Conservation (phyloP, 2,888 invertebrate genomes). For the Eurytoma adleriae region DNA sequence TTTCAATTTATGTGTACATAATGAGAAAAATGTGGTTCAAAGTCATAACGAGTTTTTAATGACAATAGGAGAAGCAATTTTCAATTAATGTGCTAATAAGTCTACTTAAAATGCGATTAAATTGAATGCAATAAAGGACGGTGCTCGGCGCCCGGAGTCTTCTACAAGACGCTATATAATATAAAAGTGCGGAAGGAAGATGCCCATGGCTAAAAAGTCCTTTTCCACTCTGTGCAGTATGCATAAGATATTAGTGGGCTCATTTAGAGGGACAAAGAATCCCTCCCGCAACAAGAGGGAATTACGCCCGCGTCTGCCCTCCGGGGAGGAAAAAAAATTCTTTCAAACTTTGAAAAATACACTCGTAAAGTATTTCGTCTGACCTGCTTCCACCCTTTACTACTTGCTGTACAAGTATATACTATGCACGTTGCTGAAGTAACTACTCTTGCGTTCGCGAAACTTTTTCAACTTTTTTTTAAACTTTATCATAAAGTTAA, state of each 20-base stretch:
- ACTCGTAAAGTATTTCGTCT: conserved; percentile 25
- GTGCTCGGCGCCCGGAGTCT: background rate
- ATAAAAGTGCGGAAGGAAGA: background rate
- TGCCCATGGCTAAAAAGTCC: conserved; percentile 6
- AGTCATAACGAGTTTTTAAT: too few species aligned
- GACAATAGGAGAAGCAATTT: too few species aligned
- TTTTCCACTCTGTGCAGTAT: conserved; percentile 32
- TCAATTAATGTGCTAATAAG: too few species aligned
- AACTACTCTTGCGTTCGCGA: background rate
- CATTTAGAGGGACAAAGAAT: conserved; percentile 30
- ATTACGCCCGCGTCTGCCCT: background rate
- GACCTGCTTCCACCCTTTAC: conserved; percentile 36
- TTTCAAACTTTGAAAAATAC: conserved; percentile 8
- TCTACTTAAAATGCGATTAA: background rate
- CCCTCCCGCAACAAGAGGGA: background rate
- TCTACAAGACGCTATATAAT: background rate
- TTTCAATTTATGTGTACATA: too few species aligned
- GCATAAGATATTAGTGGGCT: conserved; percentile 39
- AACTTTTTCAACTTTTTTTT: conserved; percentile 16
- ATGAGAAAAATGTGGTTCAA: too few species aligned
- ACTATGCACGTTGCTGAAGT: background rate
- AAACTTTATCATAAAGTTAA: background rate
- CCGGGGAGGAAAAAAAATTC: conserved; percentile 17
- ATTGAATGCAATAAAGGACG: background rate
- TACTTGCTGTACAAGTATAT: background rate